Conservation (phyloP, 2,113 vertebrate species). For the Amphiprion percula region DNA sequence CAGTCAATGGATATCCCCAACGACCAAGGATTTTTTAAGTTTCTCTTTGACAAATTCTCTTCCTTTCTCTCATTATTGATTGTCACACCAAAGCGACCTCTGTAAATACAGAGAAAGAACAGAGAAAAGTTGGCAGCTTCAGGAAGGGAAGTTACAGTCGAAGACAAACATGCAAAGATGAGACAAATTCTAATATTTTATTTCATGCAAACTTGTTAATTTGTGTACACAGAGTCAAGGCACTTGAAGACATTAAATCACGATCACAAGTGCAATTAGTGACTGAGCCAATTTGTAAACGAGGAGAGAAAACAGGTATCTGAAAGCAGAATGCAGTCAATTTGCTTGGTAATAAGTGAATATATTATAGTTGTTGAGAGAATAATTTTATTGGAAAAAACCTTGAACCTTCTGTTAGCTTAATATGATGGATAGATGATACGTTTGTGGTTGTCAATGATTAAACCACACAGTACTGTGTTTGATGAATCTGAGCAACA, state of each 20-base stretch:
- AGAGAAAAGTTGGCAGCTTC: not conserved
- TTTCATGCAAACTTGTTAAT: not conserved
- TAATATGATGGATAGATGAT: not conserved
- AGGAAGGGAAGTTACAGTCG: not conserved
- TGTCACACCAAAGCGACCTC: too few species aligned
- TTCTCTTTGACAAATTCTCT: not conserved
- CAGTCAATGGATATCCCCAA: not conserved
- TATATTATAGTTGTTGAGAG: not conserved
- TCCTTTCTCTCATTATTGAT: not conserved
- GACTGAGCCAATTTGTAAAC: not conserved
- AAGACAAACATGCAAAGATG: not conserved
- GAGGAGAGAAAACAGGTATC: not conserved
- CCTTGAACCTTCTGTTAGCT: not conserved
- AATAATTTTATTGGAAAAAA: slow-evolving; percentile 2
- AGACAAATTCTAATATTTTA: not conserved
- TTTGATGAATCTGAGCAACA: not conserved
- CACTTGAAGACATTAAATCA: not conserved
- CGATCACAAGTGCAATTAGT: not conserved
- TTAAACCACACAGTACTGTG: not conserved
- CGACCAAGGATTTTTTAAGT: not conserved
- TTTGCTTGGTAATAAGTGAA: slow-evolving; percentile 5
- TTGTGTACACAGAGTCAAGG: not conserved
- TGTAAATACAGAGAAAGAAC: not conserved
- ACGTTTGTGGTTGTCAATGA: not conserved
- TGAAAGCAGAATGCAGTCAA: not conserved